These are phyloP conservation scores for Lonchura striata DNA, from an alignment of 2,113 vertebrate genomes.

Conservation along the genomic window DNA sequence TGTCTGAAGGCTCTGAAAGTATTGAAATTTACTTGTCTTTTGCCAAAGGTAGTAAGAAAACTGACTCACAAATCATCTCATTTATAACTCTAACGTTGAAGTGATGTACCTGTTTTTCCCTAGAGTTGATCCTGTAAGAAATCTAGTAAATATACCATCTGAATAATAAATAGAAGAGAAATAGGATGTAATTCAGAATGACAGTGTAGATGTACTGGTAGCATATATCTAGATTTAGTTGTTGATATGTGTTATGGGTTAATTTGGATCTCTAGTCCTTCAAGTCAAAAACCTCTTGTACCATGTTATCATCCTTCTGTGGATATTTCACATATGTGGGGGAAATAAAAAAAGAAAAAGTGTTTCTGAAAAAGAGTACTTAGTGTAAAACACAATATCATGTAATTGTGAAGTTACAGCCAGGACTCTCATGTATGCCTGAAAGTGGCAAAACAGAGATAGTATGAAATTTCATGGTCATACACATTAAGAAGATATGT, in stretches of 20 bases:
- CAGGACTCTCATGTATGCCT: rapidly evolving
- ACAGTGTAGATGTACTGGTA: not conserved
- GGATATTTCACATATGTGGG: not conserved
- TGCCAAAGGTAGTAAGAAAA: not conserved
- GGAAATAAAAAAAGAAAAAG: rapidly evolving
- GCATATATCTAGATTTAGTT: not conserved
- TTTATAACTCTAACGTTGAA: not conserved
- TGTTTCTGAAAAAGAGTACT: not conserved
- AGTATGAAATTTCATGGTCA: not conserved
- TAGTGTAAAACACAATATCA: not conserved
- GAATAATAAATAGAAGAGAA: not conserved
- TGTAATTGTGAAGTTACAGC: not conserved
- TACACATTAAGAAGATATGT: not conserved
- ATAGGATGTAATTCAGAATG: not conserved
- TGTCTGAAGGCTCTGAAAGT: not conserved
- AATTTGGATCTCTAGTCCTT: not conserved
- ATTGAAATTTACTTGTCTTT: not conserved
- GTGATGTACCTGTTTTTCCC: not conserved
- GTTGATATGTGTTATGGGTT: not conserved
- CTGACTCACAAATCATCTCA: not conserved
- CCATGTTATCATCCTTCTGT: not conserved
- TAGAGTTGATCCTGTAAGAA: not conserved
- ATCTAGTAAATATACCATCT: not conserved
- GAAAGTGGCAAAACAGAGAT: not conserved
- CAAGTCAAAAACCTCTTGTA: not conserved